phyloP scores from a whole-genome alignment of 2,888 invertebrate species.

The Drosophila recens region DNA sequence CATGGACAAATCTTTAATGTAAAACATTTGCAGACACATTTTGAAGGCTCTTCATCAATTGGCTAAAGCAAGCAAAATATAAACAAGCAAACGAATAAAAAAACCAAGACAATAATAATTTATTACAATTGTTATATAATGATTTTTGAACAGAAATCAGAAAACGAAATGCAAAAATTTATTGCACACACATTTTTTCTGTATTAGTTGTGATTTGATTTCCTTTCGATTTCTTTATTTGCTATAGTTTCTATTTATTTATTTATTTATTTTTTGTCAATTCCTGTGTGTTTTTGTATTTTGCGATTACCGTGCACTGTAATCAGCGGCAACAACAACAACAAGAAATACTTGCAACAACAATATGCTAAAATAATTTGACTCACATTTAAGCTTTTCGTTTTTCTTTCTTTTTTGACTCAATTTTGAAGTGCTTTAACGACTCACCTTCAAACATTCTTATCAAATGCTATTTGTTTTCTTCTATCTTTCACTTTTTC shows the following conservation, averaged over 20 bases:
- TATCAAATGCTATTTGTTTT: constrained; percentile 19
- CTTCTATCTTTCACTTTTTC: constrained; percentile 1
- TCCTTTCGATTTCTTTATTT: not conserved
- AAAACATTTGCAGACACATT: constrained; percentile 44
- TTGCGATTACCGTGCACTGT: constrained; percentile 35
- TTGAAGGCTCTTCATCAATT: constrained; percentile 43
- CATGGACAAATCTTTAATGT: constrained; percentile 24
- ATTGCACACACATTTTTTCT: constrained; percentile 28
- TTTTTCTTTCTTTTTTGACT: constrained; percentile 6
- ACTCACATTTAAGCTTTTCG: constrained; percentile 1
- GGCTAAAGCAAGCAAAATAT: constrained; percentile 34
- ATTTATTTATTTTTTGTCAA: not conserved
- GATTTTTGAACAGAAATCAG: constrained; percentile 21
- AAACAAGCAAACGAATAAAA: constrained; percentile 6
- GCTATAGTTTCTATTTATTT: not conserved
- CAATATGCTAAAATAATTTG: constrained; percentile 13
- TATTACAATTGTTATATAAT: constrained; percentile 4
- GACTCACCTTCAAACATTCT: constrained; percentile 21
- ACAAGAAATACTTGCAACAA: constrained; percentile 18
- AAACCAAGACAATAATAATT: constrained; percentile 9
- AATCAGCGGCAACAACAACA: constrained; percentile 35
- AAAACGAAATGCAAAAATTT: constrained; percentile 47
- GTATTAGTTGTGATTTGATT: not conserved
- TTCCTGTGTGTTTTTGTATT: constrained; percentile 37
- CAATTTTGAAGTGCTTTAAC: constrained; percentile 9